Evolutionary conservation across 1,140 invertebrate genomes (phyloP).

Genomic region (Leptinotarsa lineolata): DNA sequence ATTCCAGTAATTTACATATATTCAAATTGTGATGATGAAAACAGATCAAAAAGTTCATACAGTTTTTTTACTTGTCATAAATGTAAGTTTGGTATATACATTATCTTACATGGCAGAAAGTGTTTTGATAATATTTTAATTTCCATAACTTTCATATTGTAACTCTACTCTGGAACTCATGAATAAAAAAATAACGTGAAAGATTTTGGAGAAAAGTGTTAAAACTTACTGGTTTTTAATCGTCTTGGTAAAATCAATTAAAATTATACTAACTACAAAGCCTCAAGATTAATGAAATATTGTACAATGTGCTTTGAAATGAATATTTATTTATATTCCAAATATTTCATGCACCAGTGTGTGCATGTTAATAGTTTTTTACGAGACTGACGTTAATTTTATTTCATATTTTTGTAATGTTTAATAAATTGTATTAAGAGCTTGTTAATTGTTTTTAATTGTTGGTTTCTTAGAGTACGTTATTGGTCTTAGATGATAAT

Average conservation of each 20-base stretch:
- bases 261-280: not conserved
- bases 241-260: too few species aligned
- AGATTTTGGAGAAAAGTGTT: too few species aligned
- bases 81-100: not conserved
- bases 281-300: not conserved
- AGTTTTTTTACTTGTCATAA: not conserved
- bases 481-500: not conserved
- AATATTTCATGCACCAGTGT: not conserved
- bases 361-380: not conserved
- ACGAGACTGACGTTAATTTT: conserved; percentile 16
- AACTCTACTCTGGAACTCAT: too few species aligned
- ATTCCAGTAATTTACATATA: not conserved
- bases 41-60: not conserved
- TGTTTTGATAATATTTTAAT: too few species aligned
- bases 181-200: too few species aligned
- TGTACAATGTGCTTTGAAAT: not conserved
- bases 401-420: conserved; percentile 13
- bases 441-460: not conserved
- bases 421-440: not conserved
- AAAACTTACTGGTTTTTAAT: too few species aligned
- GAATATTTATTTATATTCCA: conserved; percentile 12
- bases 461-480: conserved; percentile 1
- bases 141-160: too few species aligned
- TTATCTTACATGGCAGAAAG: not conserved
- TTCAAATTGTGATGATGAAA: not conserved